A percentile compares a stretch with the other conserved stretches of the same genome.
phyloP scores from a whole-genome alignment of 2,888 invertebrate species.

The Argyra leucocephala region DNA sequence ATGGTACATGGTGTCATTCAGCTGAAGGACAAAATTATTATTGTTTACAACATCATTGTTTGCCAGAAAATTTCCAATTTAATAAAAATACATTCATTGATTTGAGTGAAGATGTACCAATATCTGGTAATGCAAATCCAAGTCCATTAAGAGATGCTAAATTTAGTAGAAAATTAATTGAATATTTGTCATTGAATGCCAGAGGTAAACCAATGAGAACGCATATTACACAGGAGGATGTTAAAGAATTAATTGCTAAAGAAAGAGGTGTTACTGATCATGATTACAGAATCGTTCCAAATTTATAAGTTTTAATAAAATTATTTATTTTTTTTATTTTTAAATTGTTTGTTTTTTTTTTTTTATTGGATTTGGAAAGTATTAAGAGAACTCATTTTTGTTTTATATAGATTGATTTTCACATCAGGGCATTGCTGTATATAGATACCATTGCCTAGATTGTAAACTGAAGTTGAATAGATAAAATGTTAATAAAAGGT shows the following conservation, averaged over 20 bases:
- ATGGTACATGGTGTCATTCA: conserved; percentile 71
- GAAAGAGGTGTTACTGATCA: conserved; percentile 54
- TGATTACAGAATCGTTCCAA: conserved; percentile 48
- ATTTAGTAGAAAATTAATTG: conserved; percentile 47
- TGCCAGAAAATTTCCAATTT: conserved; percentile 60
- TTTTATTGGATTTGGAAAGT: too few species aligned
- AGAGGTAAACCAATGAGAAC: conserved; percentile 54
- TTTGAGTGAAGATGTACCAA: conserved; percentile 49
- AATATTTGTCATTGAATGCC: conserved; percentile 53
- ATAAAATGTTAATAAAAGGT: too few species aligned
- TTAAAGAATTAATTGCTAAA: conserved; percentile 16
- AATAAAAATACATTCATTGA: conserved; percentile 48
- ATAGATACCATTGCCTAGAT: too few species aligned
- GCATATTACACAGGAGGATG: conserved; percentile 48
- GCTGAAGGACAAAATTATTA: conserved; percentile 57
- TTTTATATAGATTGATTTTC: too few species aligned
- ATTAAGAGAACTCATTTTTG: too few species aligned
- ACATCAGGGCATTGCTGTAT: too few species aligned
- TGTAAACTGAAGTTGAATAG: too few species aligned
- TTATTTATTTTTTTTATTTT: too few species aligned
- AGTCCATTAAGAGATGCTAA: conserved; percentile 33
- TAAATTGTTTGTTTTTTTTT: too few species aligned
- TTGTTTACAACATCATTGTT: conserved; percentile 64
- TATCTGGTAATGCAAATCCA: conserved; percentile 57
- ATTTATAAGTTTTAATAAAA: conserved; percentile 8